Evolutionary conservation across 2,113 vertebrate species (phyloP).

Genomic region (Melozone crissalis): DNA sequence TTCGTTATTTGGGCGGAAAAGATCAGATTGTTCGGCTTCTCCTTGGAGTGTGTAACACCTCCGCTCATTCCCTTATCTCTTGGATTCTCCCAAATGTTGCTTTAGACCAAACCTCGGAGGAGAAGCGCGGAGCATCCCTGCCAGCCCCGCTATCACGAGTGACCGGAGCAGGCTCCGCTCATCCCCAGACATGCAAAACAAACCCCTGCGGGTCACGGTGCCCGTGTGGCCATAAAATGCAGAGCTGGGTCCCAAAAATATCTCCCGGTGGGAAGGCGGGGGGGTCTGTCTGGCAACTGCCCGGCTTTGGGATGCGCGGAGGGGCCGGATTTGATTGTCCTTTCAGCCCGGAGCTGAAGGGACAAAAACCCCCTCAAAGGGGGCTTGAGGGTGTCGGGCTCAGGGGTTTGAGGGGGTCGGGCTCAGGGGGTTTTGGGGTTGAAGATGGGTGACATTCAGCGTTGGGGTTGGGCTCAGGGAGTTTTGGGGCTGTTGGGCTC

Average conservation of each 20-base stretch:
- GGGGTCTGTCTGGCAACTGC: not conserved
- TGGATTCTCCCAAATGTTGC: not conserved
- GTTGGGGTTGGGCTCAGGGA: not conserved
- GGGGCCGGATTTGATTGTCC: no score
- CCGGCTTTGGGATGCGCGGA: not conserved
- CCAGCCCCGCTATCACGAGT: not conserved
- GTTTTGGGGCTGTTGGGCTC: not conserved
- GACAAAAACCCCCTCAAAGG: no score
- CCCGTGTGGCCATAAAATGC: conserved; percentile 9
- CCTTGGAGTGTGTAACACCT: not conserved
- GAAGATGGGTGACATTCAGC: no score
- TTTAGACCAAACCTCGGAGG: not conserved
- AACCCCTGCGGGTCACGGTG: not conserved
- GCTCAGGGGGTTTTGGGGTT: no score
- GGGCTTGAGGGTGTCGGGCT: not conserved
- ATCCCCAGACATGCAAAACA: not conserved
- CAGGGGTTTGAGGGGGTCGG: no score
- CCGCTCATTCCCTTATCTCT: not conserved
- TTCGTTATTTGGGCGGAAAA: not conserved
- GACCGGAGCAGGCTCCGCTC: not conserved
- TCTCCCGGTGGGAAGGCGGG: not conserved
- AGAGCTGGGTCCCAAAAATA: not conserved
- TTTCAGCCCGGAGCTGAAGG: not conserved
- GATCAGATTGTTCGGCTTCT: not conserved
- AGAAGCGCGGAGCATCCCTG: not conserved